phyloP scores from a whole-genome alignment of 2,113 vertebrate species.

The Colistium nudipinnis region DNA sequence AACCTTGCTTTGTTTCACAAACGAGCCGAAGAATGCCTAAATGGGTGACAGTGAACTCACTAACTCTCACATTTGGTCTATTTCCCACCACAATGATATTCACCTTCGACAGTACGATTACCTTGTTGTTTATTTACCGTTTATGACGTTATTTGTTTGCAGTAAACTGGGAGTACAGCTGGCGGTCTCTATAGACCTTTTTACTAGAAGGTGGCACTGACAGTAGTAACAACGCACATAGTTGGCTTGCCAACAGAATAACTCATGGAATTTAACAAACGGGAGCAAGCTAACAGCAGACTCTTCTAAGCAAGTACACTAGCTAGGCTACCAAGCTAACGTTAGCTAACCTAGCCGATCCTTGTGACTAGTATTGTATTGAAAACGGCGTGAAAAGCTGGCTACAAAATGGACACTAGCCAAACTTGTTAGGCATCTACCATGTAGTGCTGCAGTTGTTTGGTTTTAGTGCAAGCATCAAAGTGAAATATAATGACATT shows the following conservation, averaged over 20 bases:
- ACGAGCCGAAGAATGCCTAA: constrained; percentile 68
- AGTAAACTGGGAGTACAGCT: constrained; percentile 22
- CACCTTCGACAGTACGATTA: constrained; percentile 42
- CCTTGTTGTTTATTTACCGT: constrained; percentile 63
- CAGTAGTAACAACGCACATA: constrained; percentile 24
- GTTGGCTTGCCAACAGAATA: constrained; percentile 18
- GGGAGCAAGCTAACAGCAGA: constrained; percentile 41
- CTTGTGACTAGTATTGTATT: constrained; percentile 33
- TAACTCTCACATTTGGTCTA: constrained; percentile 58
- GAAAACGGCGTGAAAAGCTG: constrained; percentile 21
- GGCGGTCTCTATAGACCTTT: constrained; percentile 1
- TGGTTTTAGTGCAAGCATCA: constrained; percentile 3
- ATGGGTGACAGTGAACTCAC: constrained; percentile 71
- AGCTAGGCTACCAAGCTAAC: constrained; percentile 63
- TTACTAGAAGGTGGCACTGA: constrained; percentile 1
- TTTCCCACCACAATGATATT: constrained; percentile 38
- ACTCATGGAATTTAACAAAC: constrained; percentile 47
- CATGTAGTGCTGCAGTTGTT: constrained; percentile 12
- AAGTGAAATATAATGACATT: constrained; percentile 27
- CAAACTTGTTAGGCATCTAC: constrained; percentile 50
- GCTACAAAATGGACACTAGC: constrained; percentile 46
- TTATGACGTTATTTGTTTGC: constrained; percentile 38
- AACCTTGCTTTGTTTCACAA: constrained; percentile 80
- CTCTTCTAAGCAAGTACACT: constrained; percentile 29
- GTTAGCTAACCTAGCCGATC: constrained; percentile 43